Base-by-base conservation (phyloP, 2,113 vertebrate genomes). In the Amia ocellicauda region DNA sequence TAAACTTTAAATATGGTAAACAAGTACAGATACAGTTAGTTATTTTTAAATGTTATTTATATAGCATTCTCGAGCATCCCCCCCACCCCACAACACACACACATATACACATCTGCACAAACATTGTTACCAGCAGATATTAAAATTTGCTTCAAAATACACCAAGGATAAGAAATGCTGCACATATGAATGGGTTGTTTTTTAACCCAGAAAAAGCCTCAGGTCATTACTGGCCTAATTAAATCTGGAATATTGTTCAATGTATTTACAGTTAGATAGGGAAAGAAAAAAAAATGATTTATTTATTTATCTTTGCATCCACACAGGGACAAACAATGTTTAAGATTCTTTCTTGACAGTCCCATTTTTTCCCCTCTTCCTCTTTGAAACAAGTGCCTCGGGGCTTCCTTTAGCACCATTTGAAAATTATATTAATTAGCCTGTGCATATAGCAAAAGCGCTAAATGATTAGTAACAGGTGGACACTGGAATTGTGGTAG, bases 351-450 rank as follows among this genome's bases (percentile, higher is more conserved):
- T 73, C 70, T 72, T 74, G 68, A 78, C 78, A 83, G 83, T 81
- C 84, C 77, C 78, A 83, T 80, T 78, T 24, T 40, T 67, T 67
- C 67, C 61, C 70, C 40, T 69, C 75, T 64, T 57, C 10, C 53
- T n/a, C 54, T 28, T 78, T 75, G 75, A 79, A 80, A 74, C 69
- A 29, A 5, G 62, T 73, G 72, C 81, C 74, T 70, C 69, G 69
- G 73, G 80, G 79, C 79, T 70, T 72, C 74, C 74, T 75, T 77
- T 69, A 75, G 31, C 68, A 68, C 73, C 43, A 62, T 71, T 78
- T 52, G 75, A 73, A 76, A 76, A 79, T 72, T 66, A 66, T 78
- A 80, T 80, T 85, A 86, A 86, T 85, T 83, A 83, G 80, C 65
- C 75, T 7, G 42, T 51, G 27, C 28, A 28, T 58, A 29, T 36